Percentiles rank a stretch among this genome's conserved stretches.
These are phyloP conservation scores for Puma concolor DNA, from an alignment of 2,113 vertebrate genomes.

Conservation along the genomic window DNA sequence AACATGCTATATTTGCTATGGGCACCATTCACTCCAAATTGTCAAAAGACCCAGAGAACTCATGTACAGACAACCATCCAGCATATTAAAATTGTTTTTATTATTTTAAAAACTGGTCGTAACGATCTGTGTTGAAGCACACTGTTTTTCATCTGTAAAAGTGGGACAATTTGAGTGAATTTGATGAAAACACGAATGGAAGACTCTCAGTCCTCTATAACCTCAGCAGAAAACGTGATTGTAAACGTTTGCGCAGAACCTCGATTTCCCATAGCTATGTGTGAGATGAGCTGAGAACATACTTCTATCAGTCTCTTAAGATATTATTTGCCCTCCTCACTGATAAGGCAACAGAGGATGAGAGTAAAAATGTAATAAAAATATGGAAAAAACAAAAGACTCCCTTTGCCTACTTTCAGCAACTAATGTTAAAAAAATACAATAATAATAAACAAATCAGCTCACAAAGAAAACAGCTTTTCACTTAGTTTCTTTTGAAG, in stretches of 20 bases:
- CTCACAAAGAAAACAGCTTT: background rate
- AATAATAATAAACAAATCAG: background rate
- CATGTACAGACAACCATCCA: background rate
- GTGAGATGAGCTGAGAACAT: background rate
- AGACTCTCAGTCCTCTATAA: background rate
- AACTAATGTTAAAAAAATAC: background rate
- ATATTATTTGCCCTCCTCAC: slow-evolving; percentile 38
- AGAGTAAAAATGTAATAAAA: background rate
- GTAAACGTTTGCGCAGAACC: slow-evolving; percentile 54
- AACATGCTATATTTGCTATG: background rate
- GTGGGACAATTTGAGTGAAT: background rate
- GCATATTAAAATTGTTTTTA: background rate
- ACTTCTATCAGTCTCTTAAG: slow-evolving; percentile 26
- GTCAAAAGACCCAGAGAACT: slow-evolving; percentile 46
- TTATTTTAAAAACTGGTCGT: background rate
- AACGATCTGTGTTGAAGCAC: background rate
- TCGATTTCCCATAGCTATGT: slow-evolving; percentile 31
- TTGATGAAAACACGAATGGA: background rate
- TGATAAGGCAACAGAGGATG: slow-evolving; percentile 18
- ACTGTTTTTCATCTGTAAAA: slow-evolving; percentile 27
- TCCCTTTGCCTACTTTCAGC: background rate
- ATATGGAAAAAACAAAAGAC: background rate
- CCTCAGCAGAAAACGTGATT: slow-evolving; percentile 58
- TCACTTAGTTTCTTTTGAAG: slow-evolving; percentile 22
- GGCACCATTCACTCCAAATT: background rate